phyloP scores from a whole-genome alignment of 2,113 vertebrate genomes.

The Psilopsiagon aymara region DNA sequence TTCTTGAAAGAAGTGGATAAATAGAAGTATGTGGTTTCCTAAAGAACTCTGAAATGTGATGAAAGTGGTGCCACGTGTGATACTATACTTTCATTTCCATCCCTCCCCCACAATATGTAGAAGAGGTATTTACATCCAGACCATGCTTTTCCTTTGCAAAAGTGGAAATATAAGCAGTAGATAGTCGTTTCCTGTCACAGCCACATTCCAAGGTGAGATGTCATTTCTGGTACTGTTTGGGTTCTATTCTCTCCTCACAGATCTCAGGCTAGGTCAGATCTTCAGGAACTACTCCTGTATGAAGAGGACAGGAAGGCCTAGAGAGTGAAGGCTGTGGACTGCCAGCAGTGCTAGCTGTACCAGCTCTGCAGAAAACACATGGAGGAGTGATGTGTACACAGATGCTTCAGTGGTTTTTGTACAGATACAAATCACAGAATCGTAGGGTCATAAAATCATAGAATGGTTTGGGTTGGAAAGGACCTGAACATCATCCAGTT shows the following conservation, averaged over 20 bases:
- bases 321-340: neutral
- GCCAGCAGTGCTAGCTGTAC: neutral
- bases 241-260: neutral
- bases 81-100: neutral
- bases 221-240: neutral
- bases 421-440: neutral
- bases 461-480: neutral
- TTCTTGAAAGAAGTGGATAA: neutral
- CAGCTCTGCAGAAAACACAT: neutral
- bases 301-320: neutral
- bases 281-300: neutral
- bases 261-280: neutral
- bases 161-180: neutral
- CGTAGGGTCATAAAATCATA: neutral
- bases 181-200: neutral
- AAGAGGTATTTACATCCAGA: neutral
- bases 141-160: neutral
- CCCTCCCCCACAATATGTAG: neutral
- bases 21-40: neutral
- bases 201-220: neutral
- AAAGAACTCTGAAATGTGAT: neutral
- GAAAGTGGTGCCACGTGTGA: neutral
- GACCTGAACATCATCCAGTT: neutral
- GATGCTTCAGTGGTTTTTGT: neutral
- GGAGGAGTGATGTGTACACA: neutral